Base-by-base conservation (phyloP, 2,888 invertebrate genomes). In the Diachrysia chrysitis region DNA sequence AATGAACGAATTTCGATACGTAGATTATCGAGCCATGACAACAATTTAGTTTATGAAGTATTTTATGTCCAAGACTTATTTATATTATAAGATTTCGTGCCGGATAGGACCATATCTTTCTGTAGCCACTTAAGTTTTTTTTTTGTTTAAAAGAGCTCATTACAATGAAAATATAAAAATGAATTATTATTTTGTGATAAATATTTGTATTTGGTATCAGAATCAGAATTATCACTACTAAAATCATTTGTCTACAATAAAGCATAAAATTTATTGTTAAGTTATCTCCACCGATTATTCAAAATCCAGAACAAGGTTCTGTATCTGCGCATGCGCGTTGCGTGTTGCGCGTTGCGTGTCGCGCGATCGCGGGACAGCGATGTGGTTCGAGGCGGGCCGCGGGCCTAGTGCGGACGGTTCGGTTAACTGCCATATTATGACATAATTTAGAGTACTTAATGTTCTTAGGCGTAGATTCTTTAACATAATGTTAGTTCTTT, bases 341-440 rank as follows among this genome's bases (percentile, higher is more conserved):
- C 42, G 42, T 37, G 37, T 16, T 16, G 35, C 35, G 35, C n/a
- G n/a, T 69, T 42, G 42, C 42, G 42, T 32, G 32, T 32, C 0
- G 64, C 86, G 88, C 89, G 86, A 85, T 87, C 70, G 86, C 87
- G 83, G 85, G 87, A 88, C 83, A 75, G 81, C 85, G 74, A 78
- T 83, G 82, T 82, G 83, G 83, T 87, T 83, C 69, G 84, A 85
- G 87, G 88, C 86, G 91, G 89, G 92, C 93, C 92, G 87, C 85
- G 91, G 89, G 92, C 92, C 91, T 90, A 89, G 91, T 90, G 92
- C 93, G 90, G 92, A 93, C 92, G 94, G 93, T 94, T 94, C 93
- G 93, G 91, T 90, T 92, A 94, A 95, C 95, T 95, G 95, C 95
- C 95, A 95, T 95, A 95, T 95, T 95, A 95, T 92, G 91, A 94